Conservation (phyloP, 1,140 invertebrate species). For the Coboldia fuscipes region DNA sequence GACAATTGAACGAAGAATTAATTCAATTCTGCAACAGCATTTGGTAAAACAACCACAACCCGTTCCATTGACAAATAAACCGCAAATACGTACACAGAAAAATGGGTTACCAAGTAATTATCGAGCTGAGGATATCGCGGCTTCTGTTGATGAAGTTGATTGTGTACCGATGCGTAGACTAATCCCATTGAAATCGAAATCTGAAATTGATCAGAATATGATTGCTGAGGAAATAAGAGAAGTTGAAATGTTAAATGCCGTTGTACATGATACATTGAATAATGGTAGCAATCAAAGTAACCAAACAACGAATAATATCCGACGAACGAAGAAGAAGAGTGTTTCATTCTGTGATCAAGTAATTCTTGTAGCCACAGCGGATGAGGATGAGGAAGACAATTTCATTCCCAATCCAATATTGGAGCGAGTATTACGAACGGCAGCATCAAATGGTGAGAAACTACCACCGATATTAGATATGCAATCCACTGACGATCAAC, state of each 20-base stretch:
- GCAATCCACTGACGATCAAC: too few species aligned
- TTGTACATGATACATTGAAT: constrained; percentile 24
- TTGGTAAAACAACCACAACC: too few species aligned
- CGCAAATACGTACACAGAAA: constrained; percentile 15
- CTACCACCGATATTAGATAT: constrained; percentile 51
- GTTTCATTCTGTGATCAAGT: constrained; percentile 89
- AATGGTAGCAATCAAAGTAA: constrained; percentile 8
- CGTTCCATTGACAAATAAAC: background rate
- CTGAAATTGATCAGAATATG: constrained; percentile 18
- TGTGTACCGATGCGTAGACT: constrained; percentile 12
- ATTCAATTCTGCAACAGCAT: too few species aligned
- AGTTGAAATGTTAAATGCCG: constrained; percentile 26
- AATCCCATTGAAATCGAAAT: constrained; percentile 11
- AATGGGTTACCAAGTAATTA: constrained; percentile 11
- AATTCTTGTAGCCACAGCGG: constrained; percentile 72
- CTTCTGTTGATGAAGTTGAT: constrained; percentile 16
- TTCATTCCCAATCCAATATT: constrained; percentile 81
- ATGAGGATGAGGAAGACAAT: constrained; percentile 73
- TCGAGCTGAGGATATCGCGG: background rate
- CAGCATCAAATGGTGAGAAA: too few species aligned
- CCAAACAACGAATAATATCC: constrained; percentile 8
- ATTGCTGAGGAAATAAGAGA: constrained; percentile 28
- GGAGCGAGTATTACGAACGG: constrained; percentile 62
- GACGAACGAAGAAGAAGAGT: constrained; percentile 67
- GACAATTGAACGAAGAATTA: too few species aligned